A percentile compares a stretch with the other conserved stretches of the same genome.
Evolutionary conservation across 2,888 invertebrate species (phyloP).

Genomic region (Teinopalpus imperialis): DNA sequence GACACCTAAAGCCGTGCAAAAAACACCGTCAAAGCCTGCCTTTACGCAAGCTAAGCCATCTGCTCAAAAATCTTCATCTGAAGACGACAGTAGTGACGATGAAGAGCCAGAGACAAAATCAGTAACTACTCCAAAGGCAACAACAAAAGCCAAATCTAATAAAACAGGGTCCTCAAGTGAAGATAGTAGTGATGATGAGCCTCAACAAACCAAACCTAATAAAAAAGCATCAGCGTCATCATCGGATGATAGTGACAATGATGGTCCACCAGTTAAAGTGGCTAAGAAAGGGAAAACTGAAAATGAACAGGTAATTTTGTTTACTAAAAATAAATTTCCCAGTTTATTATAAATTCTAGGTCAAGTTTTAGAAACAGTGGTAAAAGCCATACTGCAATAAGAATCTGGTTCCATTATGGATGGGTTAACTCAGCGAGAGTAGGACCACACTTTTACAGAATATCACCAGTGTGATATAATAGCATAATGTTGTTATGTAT

Average conservation of each 20-base stretch:
- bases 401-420: too few species aligned
- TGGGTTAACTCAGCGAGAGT: too few species aligned
- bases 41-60: constrained; percentile 38
- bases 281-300: constrained; percentile 38
- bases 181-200: constrained; percentile 33
- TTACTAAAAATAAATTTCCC: too few species aligned
- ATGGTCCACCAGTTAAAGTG: constrained; percentile 45
- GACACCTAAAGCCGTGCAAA: constrained; percentile 42
- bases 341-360: too few species aligned
- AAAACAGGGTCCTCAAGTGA: constrained; percentile 29
- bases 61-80: constrained; percentile 47
- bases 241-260: constrained; percentile 41
- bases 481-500: too few species aligned
- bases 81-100: constrained; percentile 50
- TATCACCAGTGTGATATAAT: too few species aligned
- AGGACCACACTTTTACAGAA: too few species aligned
- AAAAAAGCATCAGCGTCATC: constrained; percentile 21
- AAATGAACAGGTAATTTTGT: constrained; percentile 40
- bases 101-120: constrained; percentile 31
- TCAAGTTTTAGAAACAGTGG: too few species aligned
- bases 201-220: constrained; percentile 15
- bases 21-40: constrained; percentile 37
- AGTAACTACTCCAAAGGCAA: constrained; percentile 42
- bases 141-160: constrained; percentile 35
- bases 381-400: too few species aligned